These are phyloP conservation scores for Drosophila hydei DNA, from an alignment of 1,140 invertebrate species.

Conservation along the genomic window DNA sequence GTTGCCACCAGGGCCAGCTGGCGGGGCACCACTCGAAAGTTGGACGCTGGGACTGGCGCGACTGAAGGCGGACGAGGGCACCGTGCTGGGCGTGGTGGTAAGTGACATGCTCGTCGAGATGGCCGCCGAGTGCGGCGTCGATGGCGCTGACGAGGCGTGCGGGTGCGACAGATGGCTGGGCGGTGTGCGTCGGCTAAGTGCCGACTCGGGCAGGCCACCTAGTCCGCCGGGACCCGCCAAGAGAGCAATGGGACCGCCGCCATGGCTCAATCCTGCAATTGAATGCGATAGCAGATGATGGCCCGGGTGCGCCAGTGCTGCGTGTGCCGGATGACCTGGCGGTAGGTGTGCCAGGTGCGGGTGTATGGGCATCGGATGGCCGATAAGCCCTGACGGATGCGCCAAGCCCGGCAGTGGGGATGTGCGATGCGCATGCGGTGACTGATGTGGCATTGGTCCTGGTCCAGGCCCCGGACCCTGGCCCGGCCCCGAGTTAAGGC, in stretches of 20 bases:
- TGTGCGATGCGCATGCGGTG: slow-evolving; percentile 75
- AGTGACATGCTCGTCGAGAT: slow-evolving; percentile 62
- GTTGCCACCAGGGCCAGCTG: slow-evolving; percentile 57
- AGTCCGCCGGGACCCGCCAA: slow-evolving; percentile 73
- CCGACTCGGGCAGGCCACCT: slow-evolving; percentile 74
- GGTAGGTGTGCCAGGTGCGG: slow-evolving; percentile 78
- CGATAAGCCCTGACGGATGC: slow-evolving; percentile 71
- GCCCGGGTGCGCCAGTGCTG: slow-evolving; percentile 72
- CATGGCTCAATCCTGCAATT: slow-evolving; percentile 72
- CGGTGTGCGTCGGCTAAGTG: slow-evolving; percentile 74
- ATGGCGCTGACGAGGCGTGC: slow-evolving; percentile 64
- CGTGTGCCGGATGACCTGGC: slow-evolving; percentile 80
- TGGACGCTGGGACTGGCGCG: slow-evolving; percentile 83
- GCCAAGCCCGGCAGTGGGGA: slow-evolving; percentile 74
- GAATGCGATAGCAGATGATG: slow-evolving; percentile 79
- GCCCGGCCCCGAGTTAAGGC: slow-evolving; percentile 24
- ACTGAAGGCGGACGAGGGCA: slow-evolving; percentile 83
- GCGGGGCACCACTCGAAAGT: slow-evolving; percentile 56
- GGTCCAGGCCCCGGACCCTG: slow-evolving; percentile 24
- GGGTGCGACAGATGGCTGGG: slow-evolving; percentile 73
- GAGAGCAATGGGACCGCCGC: slow-evolving; percentile 73
- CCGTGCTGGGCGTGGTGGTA: slow-evolving; percentile 68
- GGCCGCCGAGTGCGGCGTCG: slow-evolving; percentile 69
- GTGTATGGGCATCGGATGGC: slow-evolving; percentile 79
- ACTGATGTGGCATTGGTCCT: slow-evolving; percentile 60